A percentile compares a stretch with the other conserved stretches of the same genome.
Conservation (phyloP, 2,113 vertebrate genomes). For the Malaclemys terrapin region DNA sequence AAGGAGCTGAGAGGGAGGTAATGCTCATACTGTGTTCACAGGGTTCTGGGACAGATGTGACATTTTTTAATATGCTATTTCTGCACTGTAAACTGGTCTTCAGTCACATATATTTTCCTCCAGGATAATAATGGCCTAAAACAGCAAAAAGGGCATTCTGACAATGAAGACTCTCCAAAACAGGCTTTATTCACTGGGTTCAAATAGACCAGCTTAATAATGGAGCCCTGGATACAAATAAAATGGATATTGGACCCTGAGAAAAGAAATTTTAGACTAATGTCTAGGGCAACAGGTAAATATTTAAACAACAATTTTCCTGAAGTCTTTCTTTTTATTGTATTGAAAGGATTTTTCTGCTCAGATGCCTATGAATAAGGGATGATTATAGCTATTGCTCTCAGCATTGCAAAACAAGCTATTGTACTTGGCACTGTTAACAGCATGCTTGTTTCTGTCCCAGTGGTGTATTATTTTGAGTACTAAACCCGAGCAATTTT, state of each 20-base stretch:
- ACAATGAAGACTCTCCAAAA: not conserved
- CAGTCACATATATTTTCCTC: not conserved
- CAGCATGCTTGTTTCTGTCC: conserved; percentile 21
- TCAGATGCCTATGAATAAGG: not conserved
- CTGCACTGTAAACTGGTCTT: not conserved
- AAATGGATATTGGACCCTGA: not conserved
- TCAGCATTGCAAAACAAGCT: not conserved
- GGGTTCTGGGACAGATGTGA: not conserved
- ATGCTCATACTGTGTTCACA: not conserved
- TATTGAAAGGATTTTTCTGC: not conserved
- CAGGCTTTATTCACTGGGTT: not conserved
- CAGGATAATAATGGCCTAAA: not conserved
- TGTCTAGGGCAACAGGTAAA: not conserved
- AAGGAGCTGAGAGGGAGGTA: not conserved
- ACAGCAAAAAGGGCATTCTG: not conserved
- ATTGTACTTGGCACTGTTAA: not conserved
- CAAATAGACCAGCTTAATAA: not conserved
- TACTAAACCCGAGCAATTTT: not conserved
- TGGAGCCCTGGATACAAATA: not conserved
- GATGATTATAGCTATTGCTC: not conserved
- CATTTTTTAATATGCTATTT: not conserved
- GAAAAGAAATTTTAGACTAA: not conserved
- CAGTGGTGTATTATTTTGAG: conserved; percentile 44
- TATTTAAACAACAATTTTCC: not conserved
- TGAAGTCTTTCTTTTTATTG: not conserved